A percentile compares a stretch with the other conserved stretches of the same genome.
Evolutionary conservation across 2,113 vertebrate species (phyloP).

Genomic region (Megatriorchis doriae): DNA sequence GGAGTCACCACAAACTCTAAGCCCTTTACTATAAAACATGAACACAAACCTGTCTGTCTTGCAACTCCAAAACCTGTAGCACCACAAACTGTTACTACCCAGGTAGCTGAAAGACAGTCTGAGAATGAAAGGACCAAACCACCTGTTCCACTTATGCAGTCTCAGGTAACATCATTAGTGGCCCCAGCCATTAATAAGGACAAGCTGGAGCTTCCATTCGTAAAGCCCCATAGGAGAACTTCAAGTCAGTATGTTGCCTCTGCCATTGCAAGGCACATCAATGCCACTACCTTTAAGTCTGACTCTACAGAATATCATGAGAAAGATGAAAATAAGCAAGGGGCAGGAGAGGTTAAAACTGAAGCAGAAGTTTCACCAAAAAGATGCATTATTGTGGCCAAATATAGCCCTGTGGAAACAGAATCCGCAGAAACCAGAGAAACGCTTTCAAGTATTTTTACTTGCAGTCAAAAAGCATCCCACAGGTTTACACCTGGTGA

Average conservation of each 20-base stretch:
- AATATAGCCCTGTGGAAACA: not conserved
- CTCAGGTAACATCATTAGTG: slow-evolving; percentile 14
- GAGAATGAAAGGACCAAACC: slow-evolving; percentile 1
- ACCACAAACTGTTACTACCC: not conserved
- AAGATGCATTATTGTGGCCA: not conserved
- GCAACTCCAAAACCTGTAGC: not conserved
- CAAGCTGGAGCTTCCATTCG: slow-evolving; percentile 74
- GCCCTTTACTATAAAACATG: slow-evolving; percentile 9
- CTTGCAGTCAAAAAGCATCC: not conserved
- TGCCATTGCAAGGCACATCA: slow-evolving; percentile 81
- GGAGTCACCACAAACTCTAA: not conserved
- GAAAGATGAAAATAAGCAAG: not conserved
- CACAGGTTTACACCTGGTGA: not conserved
- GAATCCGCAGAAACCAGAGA: not conserved
- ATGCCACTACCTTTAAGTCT: not conserved
- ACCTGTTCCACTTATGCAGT: not conserved
- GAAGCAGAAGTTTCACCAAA: not conserved
- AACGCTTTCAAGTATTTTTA: not conserved
- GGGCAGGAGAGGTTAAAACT: not conserved
- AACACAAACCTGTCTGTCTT: not conserved
- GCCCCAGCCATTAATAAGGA: not conserved
- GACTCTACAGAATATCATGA: not conserved
- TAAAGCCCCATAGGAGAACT: slow-evolving; percentile 84
- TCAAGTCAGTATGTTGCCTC: slow-evolving; percentile 94
- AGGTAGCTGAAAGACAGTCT: not conserved